Base-by-base conservation (phyloP, 2,888 invertebrate species). In the Physocephala rufipes region DNA sequence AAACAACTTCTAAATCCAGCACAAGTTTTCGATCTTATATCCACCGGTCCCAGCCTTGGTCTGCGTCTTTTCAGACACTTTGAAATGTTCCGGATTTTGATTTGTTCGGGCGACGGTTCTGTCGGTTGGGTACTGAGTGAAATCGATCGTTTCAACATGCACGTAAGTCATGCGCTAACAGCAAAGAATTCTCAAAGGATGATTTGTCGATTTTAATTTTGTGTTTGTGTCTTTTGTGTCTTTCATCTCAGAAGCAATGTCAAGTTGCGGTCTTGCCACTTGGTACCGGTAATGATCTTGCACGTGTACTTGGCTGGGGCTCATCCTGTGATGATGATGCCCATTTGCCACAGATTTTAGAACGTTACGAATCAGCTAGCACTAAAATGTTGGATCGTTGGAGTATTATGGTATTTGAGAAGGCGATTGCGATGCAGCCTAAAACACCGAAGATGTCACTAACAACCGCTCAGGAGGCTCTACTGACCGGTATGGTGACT, bases 121-220 rank as follows among this genome's bases (percentile, higher is more conserved):
- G 96, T 98, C 12, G 97, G 98, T 68, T 99, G 98, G 98, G 98
- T 99, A 74, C 90, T 99, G 75, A 94, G 95, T 76, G 97, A 98
- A 87, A 95, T 98, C 77, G 98, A 98, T 87, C 93, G 94, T 80
- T 89, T 98, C 78, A 94, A 95, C 83, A 94, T 98, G 92, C 95
- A 96, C 87, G 96, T 97, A 87, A 91, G 93, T 90, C 36, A 36
- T 36, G 5, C 36, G 5, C 9, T 9, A 2, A 28, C 9, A 55
- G n/a, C n/a, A n/a, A n/a, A n/a, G n/a, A n/a, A n/a, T n/a, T n/a
- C n/a, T n/a, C n/a, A n/a, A n/a, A n/a, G n/a, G n/a, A n/a, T n/a
- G n/a, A n/a, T n/a, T n/a, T n/a, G n/a, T n/a, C n/a, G n/a, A n/a
- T n/a, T n/a, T n/a, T n/a, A n/a, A n/a, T n/a, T n/a, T 55, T 58